Percentiles rank a stretch among this genome's conserved stretches.
These are phyloP conservation scores for Coturnix japonica DNA, from an alignment of 2,113 vertebrate species.

Conservation along the genomic window DNA sequence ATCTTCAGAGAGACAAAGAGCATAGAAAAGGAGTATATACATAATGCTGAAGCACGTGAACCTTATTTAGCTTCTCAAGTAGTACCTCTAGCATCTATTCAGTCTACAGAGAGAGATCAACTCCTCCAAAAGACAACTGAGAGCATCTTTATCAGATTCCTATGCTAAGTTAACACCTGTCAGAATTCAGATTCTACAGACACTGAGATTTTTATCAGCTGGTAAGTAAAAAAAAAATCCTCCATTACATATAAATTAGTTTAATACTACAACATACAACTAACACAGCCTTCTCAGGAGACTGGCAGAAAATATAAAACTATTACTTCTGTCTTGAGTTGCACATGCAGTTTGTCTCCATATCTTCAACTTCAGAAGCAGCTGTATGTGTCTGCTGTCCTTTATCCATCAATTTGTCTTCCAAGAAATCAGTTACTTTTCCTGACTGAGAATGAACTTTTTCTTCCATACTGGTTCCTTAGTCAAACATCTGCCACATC, in stretches of 20 bases:
- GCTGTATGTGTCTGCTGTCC: neutral
- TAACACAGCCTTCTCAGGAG: neutral
- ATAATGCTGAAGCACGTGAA: neutral
- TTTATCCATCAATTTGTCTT: neutral
- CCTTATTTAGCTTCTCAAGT: neutral
- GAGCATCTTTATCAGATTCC: neutral
- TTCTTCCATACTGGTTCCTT: neutral
- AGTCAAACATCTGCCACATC: neutral
- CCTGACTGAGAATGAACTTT: neutral
- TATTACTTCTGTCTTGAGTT: neutral
- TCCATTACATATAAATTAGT: neutral
- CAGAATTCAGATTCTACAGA: neutral
- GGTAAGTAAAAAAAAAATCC: neutral
- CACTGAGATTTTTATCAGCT: neutral
- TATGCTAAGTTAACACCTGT: neutral
- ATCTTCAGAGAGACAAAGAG: neutral
- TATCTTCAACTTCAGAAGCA: neutral
- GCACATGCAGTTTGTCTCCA: neutral
- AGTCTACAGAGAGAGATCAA: neutral
- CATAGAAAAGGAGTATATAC: neutral
- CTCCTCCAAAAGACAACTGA: neutral
- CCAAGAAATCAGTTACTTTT: neutral
- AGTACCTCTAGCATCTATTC: neutral
- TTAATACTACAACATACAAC: neutral
- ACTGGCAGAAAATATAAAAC: neutral